Conservation (phyloP, 2,113 vertebrate species). For the Pachyramphus minor region DNA sequence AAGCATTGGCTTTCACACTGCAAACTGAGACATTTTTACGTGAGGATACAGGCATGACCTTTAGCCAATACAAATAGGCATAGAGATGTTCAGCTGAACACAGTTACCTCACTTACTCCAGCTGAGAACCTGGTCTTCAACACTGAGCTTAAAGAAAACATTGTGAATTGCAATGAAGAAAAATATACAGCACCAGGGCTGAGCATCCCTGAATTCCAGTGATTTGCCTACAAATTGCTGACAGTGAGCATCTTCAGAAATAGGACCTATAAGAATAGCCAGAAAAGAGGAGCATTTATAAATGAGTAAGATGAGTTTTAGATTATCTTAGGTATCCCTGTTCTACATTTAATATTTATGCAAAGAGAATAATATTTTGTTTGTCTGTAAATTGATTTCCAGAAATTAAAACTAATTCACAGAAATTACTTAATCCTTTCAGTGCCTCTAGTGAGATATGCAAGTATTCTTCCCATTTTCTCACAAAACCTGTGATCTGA, state of each 20-base stretch:
- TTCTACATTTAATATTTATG: background rate
- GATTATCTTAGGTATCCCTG: background rate
- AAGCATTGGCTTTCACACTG: background rate
- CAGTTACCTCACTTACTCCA: background rate
- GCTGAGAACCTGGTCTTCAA: background rate
- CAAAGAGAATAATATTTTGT: background rate
- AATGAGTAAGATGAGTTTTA: background rate
- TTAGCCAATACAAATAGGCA: background rate
- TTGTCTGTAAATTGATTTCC: background rate
- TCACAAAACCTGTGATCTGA: background rate
- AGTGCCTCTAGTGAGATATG: background rate
- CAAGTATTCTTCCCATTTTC: background rate
- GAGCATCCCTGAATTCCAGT: background rate
- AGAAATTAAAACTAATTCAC: background rate
- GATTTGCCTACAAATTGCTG: background rate
- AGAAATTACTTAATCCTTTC: background rate
- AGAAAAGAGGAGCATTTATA: background rate
- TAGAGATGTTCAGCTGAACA: background rate
- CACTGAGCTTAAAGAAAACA: background rate
- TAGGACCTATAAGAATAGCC: background rate
- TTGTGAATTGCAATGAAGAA: background rate
- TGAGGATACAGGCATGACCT: background rate
- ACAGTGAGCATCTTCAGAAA: background rate
- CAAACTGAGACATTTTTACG: background rate
- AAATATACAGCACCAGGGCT: background rate